Evolutionary conservation across 2,113 vertebrate genomes (phyloP).

Genomic region (Chunga burmeisteri): DNA sequence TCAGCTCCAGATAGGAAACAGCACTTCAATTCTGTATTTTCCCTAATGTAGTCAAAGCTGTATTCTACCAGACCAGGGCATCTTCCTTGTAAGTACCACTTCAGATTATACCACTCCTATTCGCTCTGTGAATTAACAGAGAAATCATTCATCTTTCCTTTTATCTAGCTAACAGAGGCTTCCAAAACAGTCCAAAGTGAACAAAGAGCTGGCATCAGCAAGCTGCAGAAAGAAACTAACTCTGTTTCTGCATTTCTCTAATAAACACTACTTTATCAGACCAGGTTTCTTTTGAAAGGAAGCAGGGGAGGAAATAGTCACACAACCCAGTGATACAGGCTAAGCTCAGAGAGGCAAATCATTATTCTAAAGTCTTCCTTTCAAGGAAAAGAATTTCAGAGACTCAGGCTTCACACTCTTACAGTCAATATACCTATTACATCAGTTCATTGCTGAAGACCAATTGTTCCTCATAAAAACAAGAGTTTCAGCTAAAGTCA

Average conservation of each 20-base stretch:
- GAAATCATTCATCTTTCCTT: neutral
- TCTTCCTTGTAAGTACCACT: neutral
- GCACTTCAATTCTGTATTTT: neutral
- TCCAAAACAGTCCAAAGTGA: neutral
- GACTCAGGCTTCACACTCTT: neutral
- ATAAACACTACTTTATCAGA: neutral
- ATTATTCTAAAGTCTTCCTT: neutral
- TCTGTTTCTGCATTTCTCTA: neutral
- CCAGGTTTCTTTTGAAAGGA: neutral
- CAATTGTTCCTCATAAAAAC: neutral
- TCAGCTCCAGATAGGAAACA: neutral
- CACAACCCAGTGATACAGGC: neutral
- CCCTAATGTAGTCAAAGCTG: neutral
- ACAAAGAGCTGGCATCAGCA: neutral
- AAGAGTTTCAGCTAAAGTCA: neutral
- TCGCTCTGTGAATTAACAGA: neutral
- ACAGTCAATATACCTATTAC: neutral
- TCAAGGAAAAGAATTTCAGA: slow-evolving; percentile 57
- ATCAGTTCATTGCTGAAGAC: neutral
- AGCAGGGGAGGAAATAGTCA: neutral
- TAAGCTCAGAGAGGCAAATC: neutral
- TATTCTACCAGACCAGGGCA: neutral
- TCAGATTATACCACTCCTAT: neutral
- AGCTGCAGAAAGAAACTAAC: neutral
- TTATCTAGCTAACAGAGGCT: neutral